Evolutionary conservation across 2,888 invertebrate genomes (phyloP), one percentile per base, ranked within the genome.

Genomic region (Cataglyphis livida): DNA sequence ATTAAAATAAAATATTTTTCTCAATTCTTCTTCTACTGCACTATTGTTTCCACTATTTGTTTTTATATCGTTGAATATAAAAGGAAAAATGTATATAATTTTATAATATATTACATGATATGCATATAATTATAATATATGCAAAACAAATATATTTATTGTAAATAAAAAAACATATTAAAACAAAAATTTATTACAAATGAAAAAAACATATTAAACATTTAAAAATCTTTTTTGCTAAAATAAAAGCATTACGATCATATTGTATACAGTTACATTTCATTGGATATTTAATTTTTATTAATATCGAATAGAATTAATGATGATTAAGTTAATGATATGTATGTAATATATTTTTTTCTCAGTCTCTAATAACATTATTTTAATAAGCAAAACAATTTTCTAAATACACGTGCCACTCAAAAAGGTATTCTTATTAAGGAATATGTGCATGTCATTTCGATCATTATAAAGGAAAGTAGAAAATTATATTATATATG

Each of bases 381-480:
- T 5, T 70, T 70, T 54, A 7, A 5, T 21, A 38, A 54, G n/a
- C 25, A 32, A 68, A 70, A 38, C 25, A 32, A 57, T 6, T 66
- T 61, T n/a, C n/a, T 6, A 0, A n/a, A 3, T 25, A 18, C 12
- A 15, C 6, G 18, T 35, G 51, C 12, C n/a, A 32, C n/a, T 32
- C 38, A 48, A 35, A 66, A 61, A 75, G 21, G 2, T 12, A 83
- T 59, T 59, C 59, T 76, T 51, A 32, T 57, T 21, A 38, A 73
- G 41, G 51, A 81, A 74, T 70, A 48, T 15, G 25, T 59, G 32
- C 68, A 51, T 81, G 82, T 88, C 85, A 88, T 25, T 54, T 41
- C n/a, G 32, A 32, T 54, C 15, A n/a, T 66, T 70, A 25, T 10
- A 15, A 54, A 9, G 18, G 25, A 15, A 64, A 57, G 48, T 2